phyloP scores from a whole-genome alignment of 1,140 invertebrate species.

The Eulimnadia texana region DNA sequence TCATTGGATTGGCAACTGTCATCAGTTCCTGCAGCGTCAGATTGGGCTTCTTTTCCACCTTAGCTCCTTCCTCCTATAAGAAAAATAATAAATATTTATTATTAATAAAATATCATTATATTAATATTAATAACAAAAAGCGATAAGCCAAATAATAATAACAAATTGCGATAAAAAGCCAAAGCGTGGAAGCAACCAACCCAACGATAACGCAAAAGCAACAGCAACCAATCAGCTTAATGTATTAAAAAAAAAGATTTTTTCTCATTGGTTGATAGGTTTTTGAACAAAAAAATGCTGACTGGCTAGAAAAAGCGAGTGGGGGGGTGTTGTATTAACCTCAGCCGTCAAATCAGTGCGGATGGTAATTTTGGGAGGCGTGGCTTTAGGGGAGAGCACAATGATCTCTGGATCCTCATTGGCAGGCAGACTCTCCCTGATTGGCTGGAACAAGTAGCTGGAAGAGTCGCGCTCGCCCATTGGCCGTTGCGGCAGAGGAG shows the following conservation, averaged over 20 bases:
- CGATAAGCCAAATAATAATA: too few relatives aligned
- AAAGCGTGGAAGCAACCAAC: too few relatives aligned
- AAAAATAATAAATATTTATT: neutral
- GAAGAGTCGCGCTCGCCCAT: neutral
- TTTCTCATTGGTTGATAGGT: too few relatives aligned
- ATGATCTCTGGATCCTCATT: neutral
- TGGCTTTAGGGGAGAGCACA: neutral
- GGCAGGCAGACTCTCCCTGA: neutral
- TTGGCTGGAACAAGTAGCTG: neutral
- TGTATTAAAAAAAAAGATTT: too few relatives aligned
- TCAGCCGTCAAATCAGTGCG: neutral
- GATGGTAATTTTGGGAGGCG: neutral
- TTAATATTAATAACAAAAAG: too few relatives aligned
- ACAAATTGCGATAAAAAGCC: too few relatives aligned
- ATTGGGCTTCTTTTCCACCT: neutral
- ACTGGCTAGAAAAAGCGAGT: too few relatives aligned
- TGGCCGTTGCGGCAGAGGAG: neutral
- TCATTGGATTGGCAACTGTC: neutral
- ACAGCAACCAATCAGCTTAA: too few relatives aligned
- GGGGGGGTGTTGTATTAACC: too few relatives aligned
- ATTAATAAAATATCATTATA: too few relatives aligned
- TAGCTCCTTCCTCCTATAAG: neutral
- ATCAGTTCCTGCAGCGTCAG: constrained; percentile 13
- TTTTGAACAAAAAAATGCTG: too few relatives aligned
- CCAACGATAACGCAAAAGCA: too few relatives aligned